Evolutionary conservation across 1,140 invertebrate species (phyloP).

Genomic region (Meloidogyne chitwoodi): DNA sequence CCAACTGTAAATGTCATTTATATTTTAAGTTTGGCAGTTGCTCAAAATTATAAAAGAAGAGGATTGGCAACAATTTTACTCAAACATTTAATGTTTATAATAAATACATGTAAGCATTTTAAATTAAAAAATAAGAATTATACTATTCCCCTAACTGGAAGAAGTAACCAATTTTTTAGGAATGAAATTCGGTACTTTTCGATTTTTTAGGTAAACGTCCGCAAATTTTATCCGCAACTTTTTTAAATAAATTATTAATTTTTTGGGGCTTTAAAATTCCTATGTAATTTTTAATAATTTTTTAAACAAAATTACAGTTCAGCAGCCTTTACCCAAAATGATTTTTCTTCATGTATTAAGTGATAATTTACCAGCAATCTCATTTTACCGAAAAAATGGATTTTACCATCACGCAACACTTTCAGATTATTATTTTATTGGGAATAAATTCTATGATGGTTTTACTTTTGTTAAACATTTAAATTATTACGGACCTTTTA

Average conservation of each 20-base stretch:
- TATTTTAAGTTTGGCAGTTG: conserved; percentile 16
- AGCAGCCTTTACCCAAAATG: neutral
- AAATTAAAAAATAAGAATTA: neutral
- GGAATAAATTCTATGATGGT: conserved; percentile 2
- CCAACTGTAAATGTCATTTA: conserved; percentile 5
- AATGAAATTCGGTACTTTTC: too few species aligned
- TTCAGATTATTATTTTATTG: conserved; percentile 11
- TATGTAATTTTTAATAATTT: neutral
- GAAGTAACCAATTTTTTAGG: too few species aligned
- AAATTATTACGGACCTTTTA: neutral
- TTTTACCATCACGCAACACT: conserved; percentile 13
- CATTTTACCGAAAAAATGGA: conserved; percentile 22
- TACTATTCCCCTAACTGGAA: too few species aligned
- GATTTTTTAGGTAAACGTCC: too few species aligned
- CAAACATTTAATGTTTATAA: neutral
- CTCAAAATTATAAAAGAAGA: neutral
- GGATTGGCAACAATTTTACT: conserved; percentile 9
- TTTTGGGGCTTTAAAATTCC: too few species aligned
- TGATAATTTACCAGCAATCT: conserved; percentile 13
- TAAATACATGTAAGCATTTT: neutral
- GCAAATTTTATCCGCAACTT: too few species aligned
- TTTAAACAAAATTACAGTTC: neutral
- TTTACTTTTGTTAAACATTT: conserved; percentile 8
- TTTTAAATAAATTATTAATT: too few species aligned
- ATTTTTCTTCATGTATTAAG: conserved; percentile 9